Evolutionary conservation across 2,113 vertebrate species (phyloP).

Genomic region (Nyctereutes procyonoides): DNA sequence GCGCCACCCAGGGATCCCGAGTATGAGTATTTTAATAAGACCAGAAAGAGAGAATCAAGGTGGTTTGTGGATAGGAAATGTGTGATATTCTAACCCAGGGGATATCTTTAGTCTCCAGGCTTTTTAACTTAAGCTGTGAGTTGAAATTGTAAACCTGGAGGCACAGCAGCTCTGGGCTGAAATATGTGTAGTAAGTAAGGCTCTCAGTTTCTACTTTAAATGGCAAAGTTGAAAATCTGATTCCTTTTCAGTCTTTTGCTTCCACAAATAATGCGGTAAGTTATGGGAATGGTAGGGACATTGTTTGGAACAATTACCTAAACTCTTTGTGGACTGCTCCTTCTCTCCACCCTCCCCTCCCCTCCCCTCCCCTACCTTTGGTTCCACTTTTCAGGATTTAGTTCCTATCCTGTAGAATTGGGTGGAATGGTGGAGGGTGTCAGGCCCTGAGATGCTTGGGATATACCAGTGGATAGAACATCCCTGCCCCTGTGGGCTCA

Average conservation of each 20-base stretch:
- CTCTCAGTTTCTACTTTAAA: not conserved
- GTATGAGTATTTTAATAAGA: slow-evolving; percentile 30
- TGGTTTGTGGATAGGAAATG: not conserved
- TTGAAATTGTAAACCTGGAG: slow-evolving; percentile 57
- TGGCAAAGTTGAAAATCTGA: slow-evolving; percentile 28
- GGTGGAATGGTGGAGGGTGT: not conserved
- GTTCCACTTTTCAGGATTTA: slow-evolving; percentile 4
- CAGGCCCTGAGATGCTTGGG: not conserved
- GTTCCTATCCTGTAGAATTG: not conserved
- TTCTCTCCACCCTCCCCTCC: not conserved
- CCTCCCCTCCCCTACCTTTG: not conserved
- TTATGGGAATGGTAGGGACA: not conserved
- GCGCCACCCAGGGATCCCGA: too few relatives aligned
- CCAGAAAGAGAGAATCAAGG: not conserved
- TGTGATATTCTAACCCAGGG: not conserved
- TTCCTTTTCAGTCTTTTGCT: not conserved
- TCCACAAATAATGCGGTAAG: not conserved
- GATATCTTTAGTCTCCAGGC: not conserved
- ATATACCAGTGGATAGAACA: not conserved
- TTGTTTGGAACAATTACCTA: slow-evolving; percentile 10
- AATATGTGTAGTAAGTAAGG: slow-evolving; percentile 5
- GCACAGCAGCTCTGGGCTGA: not conserved
- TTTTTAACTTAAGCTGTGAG: not conserved
- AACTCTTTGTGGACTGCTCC: not conserved
- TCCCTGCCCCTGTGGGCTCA: not conserved